These are phyloP conservation scores for Oscheius sp. DNA, from an alignment of 2,888 invertebrate genomes.

Conservation along the genomic window DNA sequence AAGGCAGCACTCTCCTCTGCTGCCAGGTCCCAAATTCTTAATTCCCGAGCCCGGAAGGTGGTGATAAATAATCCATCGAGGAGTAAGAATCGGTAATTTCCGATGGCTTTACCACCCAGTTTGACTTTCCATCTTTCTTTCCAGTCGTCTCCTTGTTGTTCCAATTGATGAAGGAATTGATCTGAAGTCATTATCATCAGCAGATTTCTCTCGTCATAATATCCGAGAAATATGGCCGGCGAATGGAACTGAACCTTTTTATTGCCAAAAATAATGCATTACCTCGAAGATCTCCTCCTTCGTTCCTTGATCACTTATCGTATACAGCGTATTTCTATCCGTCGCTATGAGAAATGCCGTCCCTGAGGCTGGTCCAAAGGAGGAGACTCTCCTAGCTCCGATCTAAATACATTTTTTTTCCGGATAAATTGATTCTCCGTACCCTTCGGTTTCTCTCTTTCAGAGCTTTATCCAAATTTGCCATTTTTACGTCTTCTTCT, in stretches of 20 bases:
- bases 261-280: neutral
- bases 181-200: slow-evolving; percentile 20
- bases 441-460: slow-evolving; percentile 31
- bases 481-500: slow-evolving; percentile 17
- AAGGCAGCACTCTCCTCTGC: slow-evolving; percentile 91
- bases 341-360: slow-evolving; percentile 23
- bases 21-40: slow-evolving; percentile 89
- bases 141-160: slow-evolving; percentile 23
- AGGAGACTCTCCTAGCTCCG: neutral
- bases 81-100: slow-evolving; percentile 52
- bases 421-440: too few species aligned
- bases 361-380: slow-evolving; percentile 15
- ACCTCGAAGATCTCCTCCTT: slow-evolving; percentile 10
- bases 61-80: slow-evolving; percentile 44
- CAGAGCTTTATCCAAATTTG: slow-evolving; percentile 22
- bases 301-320: slow-evolving; percentile 18
- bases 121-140: slow-evolving; percentile 78
- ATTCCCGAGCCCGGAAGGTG: slow-evolving; percentile 43
- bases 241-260: slow-evolving; percentile 13
- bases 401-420: slow-evolving; percentile 1
- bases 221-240: slow-evolving; percentile 11
- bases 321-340: slow-evolving; percentile 20
- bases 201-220: slow-evolving; percentile 23
- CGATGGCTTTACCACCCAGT: slow-evolving; percentile 79
- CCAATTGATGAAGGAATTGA: slow-evolving; percentile 16